Base-by-base conservation (phyloP, 2,113 vertebrate genomes). In the Thalassoma bifasciatum region DNA sequence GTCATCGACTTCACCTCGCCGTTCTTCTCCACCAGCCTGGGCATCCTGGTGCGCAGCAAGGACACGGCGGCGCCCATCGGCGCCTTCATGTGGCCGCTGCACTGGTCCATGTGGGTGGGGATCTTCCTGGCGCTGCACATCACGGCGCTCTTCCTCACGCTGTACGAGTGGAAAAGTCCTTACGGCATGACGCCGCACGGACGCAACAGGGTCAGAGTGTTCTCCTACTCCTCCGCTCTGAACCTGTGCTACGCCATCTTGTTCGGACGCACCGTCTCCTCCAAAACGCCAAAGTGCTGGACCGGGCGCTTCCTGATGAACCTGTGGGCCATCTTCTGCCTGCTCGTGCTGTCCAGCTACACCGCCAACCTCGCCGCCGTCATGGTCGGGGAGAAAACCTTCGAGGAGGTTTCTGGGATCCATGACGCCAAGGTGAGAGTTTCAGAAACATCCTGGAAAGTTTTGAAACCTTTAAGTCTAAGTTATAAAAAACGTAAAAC, bases 301-400 rank as follows among this genome's bases (percentile, higher is more conserved):
- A 98, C 98, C 0, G 97, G 97, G 0, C 95, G 98, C 22, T 96
- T 99, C 81, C 93, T 99, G 75, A 98, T 99, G 98, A 99, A 98
- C 91, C 96, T 99, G 6, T 99, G 97, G 97, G 97, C 98, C 73
- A 97, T 99, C 79, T 99, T 99, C 92, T 99, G 97, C 88, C 92
- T 99, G 83, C 93, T 99, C 17, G 97, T 99, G 85, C 95, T 99
- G 75, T 99, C 97, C 82, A 99, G 96, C 91, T 99, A 99, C 91
- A 99, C 97, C 0, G 98, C 98, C 85, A 99, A 99, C 88, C 94
- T 99, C 14, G 98, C 98, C 0, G 97, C 98, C 0, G 96, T 98
- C 85, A 98, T 99, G 97, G 98, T 99, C 0, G 98, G 98, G 9
- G 97, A 99, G 87, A 99, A 98, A 90, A 97, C 96, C 30, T 99